phyloP scores from a whole-genome alignment of 2,888 invertebrate genomes.

The Phyllotreta cruciferae region DNA sequence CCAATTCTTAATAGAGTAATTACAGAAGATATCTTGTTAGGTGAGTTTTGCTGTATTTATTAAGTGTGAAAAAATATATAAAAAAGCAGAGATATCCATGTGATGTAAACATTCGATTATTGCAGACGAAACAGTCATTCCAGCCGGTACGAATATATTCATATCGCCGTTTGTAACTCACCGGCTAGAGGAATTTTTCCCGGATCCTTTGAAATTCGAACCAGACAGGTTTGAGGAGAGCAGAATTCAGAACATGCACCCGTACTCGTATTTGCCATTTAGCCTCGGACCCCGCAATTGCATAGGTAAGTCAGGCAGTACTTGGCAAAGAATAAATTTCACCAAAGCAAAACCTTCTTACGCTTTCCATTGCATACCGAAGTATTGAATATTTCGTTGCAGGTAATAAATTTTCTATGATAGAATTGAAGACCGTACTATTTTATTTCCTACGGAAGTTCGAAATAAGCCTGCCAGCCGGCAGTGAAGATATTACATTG shows the following conservation, averaged over 20 bases:
- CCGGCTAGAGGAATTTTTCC: conserved; percentile 64
- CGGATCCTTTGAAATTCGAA: conserved; percentile 65
- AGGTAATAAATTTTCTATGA: conserved; percentile 67
- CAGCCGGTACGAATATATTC: conserved; percentile 64
- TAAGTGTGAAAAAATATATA: no score
- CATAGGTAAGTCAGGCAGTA: conserved; percentile 54
- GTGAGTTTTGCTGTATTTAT: conserved; percentile 55
- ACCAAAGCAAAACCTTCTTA: conserved; percentile 6
- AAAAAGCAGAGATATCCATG: no score
- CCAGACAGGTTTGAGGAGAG: conserved; percentile 66
- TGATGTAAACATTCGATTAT: conserved; percentile 27
- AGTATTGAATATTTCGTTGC: conserved; percentile 40
- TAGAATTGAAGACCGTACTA: conserved; percentile 68
- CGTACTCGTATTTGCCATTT: conserved; percentile 67
- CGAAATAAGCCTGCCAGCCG: conserved; percentile 61
- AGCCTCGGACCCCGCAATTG: conserved; percentile 68
- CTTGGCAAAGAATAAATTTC: conserved; percentile 1
- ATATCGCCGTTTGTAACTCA: conserved; percentile 66
- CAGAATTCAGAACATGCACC: conserved; percentile 62
- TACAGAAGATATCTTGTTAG: conserved; percentile 65
- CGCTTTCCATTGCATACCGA: no score
- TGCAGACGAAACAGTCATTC: conserved; percentile 61
- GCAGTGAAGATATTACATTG: conserved; percentile 62
- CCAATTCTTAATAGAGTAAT: conserved; percentile 69
- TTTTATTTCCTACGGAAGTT: conserved; percentile 63